These are phyloP conservation scores for Megamerina dolium DNA, from an alignment of 2,888 invertebrate species.

Conservation along the genomic window DNA sequence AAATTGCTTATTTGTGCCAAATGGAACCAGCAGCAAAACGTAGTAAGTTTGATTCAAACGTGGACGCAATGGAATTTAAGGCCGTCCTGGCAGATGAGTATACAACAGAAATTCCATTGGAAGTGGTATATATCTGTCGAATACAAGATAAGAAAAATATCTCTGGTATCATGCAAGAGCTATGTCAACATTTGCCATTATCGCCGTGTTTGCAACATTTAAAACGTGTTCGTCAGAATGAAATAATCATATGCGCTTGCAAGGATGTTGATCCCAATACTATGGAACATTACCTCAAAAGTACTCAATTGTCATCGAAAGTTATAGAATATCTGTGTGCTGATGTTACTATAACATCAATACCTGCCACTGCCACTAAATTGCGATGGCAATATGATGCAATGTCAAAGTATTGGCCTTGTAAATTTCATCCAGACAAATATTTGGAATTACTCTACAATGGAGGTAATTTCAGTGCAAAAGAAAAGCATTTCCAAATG, in stretches of 20 bases:
- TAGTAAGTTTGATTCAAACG: slow-evolving; percentile 8
- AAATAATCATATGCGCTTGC: slow-evolving; percentile 53
- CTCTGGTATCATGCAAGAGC: slow-evolving; percentile 56
- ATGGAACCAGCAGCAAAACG: slow-evolving; percentile 12
- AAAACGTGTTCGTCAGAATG: slow-evolving; percentile 62
- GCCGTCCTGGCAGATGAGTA: slow-evolving; percentile 57
- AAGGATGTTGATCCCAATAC: slow-evolving; percentile 11
- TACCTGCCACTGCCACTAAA: slow-evolving; percentile 59
- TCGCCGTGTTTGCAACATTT: slow-evolving; percentile 59
- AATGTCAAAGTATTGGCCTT: slow-evolving; percentile 66
- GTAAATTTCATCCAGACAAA: slow-evolving; percentile 76
- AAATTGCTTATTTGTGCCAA: too few species aligned
- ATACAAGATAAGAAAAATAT: slow-evolving; percentile 58
- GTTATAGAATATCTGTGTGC: slow-evolving; percentile 26
- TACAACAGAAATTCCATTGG: slow-evolving; percentile 50
- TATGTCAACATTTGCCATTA: slow-evolving; percentile 58
- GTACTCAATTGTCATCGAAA: slow-evolving; percentile 15
- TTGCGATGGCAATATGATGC: slow-evolving; percentile 61
- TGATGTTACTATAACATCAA: slow-evolving; percentile 53
- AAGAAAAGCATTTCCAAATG: slow-evolving; percentile 55
- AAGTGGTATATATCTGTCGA: slow-evolving; percentile 57
- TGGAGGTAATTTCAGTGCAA: slow-evolving; percentile 55
- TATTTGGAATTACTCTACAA: slow-evolving; percentile 63
- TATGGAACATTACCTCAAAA: slow-evolving; percentile 12
- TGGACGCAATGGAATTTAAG: slow-evolving; percentile 34